Evolutionary conservation across 2,113 vertebrate genomes (phyloP).

Genomic region (Dolichallabes microphthalmus): DNA sequence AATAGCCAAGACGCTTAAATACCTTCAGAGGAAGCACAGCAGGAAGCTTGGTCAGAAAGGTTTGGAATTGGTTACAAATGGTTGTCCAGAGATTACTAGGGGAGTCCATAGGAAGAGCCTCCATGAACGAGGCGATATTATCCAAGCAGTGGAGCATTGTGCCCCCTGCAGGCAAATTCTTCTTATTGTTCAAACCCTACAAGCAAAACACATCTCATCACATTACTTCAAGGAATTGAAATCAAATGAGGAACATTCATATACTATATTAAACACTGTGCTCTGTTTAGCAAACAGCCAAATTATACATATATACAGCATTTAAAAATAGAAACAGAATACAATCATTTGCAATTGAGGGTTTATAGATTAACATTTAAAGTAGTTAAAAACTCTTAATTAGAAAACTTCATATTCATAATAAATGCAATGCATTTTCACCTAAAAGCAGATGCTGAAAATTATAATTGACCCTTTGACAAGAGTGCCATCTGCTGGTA

Average conservation of each 20-base stretch:
- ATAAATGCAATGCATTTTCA: neutral
- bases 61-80: conserved; percentile 98
- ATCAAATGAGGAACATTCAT: neutral
- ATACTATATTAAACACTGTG: neutral
- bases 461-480: conserved; percentile 51
- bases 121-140: conserved; percentile 96
- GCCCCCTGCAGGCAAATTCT: conserved; percentile 93
- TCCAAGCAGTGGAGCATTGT: conserved; percentile 96
- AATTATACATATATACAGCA: neutral
- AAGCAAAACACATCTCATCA: conserved; percentile 5
- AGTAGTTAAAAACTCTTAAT: neutral
- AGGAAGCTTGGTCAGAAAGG: conserved; percentile 93
- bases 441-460: neutral
- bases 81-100: conserved; percentile 98
- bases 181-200: conserved; percentile 97
- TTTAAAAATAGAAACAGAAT: neutral
- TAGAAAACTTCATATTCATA: neutral
- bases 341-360: neutral
- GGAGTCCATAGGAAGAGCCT: conserved; percentile 97
- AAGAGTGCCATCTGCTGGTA: conserved; percentile 72
- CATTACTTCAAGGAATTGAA: neutral
- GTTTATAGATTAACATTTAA: neutral
- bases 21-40: conserved; percentile 97
- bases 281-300: neutral
- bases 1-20: conserved; percentile 52